A percentile compares a stretch with the other conserved stretches of the same genome.
Evolutionary conservation across 2,797 vertebrate species (phyloP).

Genomic region (Ptychobarbus kaznakovi): DNA sequence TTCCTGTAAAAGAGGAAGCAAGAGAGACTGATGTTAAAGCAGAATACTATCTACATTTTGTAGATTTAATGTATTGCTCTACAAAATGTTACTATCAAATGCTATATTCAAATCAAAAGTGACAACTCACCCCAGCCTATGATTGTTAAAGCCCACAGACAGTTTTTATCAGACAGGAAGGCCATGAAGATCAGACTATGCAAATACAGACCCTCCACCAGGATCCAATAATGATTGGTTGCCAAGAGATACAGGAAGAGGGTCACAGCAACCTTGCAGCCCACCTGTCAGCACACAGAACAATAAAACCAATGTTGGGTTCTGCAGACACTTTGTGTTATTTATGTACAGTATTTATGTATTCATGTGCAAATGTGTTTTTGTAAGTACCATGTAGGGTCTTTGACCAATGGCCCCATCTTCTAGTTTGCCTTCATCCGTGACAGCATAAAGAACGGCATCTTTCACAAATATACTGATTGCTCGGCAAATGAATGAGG

Average conservation of each 20-base stretch:
- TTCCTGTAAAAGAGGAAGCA: constrained; percentile 71
- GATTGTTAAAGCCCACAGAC: constrained; percentile 89
- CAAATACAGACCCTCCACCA: constrained; percentile 92
- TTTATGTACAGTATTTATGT: background rate
- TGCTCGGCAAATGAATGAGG: constrained; percentile 90
- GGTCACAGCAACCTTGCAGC: constrained; percentile 90
- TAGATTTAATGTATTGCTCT: background rate
- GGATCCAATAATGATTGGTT: constrained; percentile 94
- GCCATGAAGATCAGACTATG: constrained; percentile 96
- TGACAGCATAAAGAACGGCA: constrained; percentile 81
- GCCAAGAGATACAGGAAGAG: constrained; percentile 93
- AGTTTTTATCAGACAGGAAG: constrained; percentile 90
- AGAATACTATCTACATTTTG: background rate
- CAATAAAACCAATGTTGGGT: background rate
- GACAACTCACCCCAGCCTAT: constrained; percentile 88
- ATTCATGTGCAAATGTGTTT: constrained; percentile 25
- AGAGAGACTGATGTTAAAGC: background rate
- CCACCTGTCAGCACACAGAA: constrained; percentile 75
- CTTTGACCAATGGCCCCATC: constrained; percentile 62
- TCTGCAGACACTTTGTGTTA: background rate
- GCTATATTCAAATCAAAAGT: background rate
- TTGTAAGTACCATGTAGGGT: constrained; percentile 60
- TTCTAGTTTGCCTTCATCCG: constrained; percentile 56
- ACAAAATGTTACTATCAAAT: background rate
- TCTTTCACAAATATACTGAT: constrained; percentile 92